A percentile compares a stretch with the other conserved stretches of the same genome.
Evolutionary conservation across 2,113 vertebrate species (phyloP).

Genomic region (Loxodonta africana): DNA sequence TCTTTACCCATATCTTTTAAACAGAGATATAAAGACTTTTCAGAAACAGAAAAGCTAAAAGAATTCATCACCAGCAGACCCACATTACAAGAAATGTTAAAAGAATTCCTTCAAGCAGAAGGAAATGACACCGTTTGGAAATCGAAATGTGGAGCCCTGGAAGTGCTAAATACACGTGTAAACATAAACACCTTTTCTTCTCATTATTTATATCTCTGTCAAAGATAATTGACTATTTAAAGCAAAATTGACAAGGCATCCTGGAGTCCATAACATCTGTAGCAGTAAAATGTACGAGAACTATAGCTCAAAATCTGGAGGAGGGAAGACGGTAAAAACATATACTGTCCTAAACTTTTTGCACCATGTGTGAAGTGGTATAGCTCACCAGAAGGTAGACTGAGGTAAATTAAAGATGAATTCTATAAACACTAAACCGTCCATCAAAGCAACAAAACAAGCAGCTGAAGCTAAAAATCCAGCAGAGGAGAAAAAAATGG

Average conservation of each 20-base stretch:
- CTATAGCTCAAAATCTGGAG: accelerated
- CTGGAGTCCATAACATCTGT: too few relatives aligned
- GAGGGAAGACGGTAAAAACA: neutral
- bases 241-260: too few relatives aligned
- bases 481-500: neutral
- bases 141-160: neutral
- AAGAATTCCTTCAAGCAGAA: too few relatives aligned
- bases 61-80: too few relatives aligned
- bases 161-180: accelerated
- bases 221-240: too few relatives aligned
- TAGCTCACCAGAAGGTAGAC: accelerated
- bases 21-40: neutral
- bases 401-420: neutral
- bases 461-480: neutral
- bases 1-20: neutral
- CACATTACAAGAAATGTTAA: too few relatives aligned
- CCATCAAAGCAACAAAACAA: neutral
- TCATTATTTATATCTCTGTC: too few relatives aligned
- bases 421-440: too few relatives aligned
- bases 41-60: too few relatives aligned
- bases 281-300: too few relatives aligned
- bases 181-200: neutral
- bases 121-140: too few relatives aligned
- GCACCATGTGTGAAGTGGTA: accelerated
- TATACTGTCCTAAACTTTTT: accelerated